Evolutionary conservation across 2,888 invertebrate genomes (phyloP), one percentile per base, ranked within the genome.

Genomic region (Itoplectis maculator): DNA sequence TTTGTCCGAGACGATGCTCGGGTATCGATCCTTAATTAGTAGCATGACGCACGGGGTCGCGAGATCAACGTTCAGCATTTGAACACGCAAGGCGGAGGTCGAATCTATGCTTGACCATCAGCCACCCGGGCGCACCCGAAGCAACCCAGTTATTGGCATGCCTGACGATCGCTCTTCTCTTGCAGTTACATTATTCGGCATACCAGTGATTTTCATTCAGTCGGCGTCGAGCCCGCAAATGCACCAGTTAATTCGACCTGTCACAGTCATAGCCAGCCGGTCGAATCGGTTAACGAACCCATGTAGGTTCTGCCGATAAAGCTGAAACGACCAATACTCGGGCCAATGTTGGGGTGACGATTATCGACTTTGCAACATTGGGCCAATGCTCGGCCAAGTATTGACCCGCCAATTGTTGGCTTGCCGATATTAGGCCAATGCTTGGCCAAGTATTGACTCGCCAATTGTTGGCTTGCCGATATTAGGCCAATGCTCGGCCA

Each of bases 11-110:
- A 29, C 29, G 29, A 56, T 51, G 35, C 5, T 35, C 47, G n/a
- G 5, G 15, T 80, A 74, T 80, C 69, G 74, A 80, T 75, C 74
- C 66, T 80, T 69, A 69, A 80, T 80, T 80, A 75, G 74, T 20
- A 56, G 42, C 49, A 63, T 74, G 15, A 49, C 73, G 23, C 59
- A 54, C 51, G 9, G 70, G 65, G n/a, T n/a, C 23, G 18, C 68
- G 68, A 70, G 79, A 68, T 79, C 79, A 82, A 74, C 75, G 75
- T 73, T 79, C 69, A 70, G 18, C 56, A 45, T 20, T 18, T 40
- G 20, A 49, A 49, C 49, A 49, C 59, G 29, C 40, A n/a, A 29
- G 2, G 18, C 15, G 40, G 11, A 47, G 2, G n/a, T 15, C 5
- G 6, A 7, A 0, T 47, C n/a, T 6, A 6, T 1, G 4, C 7